phyloP scores from a whole-genome alignment of 35 echinoderm and acorn worm species.

The Apostichopus japonicus region DNA sequence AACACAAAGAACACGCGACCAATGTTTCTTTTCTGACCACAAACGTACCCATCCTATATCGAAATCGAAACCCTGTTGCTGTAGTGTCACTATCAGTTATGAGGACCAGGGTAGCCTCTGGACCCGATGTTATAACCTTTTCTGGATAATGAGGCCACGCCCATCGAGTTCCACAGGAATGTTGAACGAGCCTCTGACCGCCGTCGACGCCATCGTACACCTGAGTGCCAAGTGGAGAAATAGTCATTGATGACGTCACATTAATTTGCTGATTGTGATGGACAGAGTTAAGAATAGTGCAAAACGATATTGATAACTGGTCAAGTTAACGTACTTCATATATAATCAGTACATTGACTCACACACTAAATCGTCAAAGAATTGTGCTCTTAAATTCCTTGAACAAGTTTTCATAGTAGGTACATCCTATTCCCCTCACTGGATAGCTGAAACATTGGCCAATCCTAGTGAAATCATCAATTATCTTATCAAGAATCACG shows the following conservation, averaged over 20 bases:
- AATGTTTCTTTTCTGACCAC: too few relatives aligned
- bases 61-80: not conserved
- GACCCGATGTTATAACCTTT: not conserved
- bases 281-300: not conserved
- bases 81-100: not conserved
- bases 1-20: too few relatives aligned
- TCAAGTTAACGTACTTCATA: too few relatives aligned
- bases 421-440: too few relatives aligned
- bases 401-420: too few relatives aligned
- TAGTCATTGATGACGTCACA: not conserved
- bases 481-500: too few relatives aligned
- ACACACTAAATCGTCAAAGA: too few relatives aligned
- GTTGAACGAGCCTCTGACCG: slow-evolving; percentile 2
- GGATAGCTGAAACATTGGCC: too few relatives aligned
- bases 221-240: not conserved
- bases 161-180: not conserved
- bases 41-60: not conserved
- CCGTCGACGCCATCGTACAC: slow-evolving; percentile 25
- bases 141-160: slow-evolving; percentile 33
- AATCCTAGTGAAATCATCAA: too few relatives aligned
- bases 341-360: too few relatives aligned
- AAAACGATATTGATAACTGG: not conserved
- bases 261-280: not conserved
- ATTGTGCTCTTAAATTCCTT: too few relatives aligned
- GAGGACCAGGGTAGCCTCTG: not conserved